phyloP scores from a whole-genome alignment of 2,113 vertebrate species.

The Epinephelus lanceolatus region DNA sequence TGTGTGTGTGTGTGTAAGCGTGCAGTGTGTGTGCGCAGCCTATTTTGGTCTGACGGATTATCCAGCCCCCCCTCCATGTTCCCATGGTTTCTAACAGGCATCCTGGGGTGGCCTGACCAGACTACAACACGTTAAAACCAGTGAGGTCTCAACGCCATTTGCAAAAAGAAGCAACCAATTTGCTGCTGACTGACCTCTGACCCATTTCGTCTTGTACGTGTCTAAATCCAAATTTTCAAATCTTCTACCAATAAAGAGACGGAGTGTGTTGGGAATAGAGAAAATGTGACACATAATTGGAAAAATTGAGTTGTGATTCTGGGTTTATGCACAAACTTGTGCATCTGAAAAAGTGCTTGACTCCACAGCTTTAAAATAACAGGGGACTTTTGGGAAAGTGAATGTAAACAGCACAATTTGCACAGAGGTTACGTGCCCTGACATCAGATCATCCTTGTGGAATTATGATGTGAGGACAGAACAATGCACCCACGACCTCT shows the following conservation, averaged over 20 bases:
- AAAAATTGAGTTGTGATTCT: background rate
- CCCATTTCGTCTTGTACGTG: background rate
- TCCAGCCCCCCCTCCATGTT: slow-evolving; percentile 47
- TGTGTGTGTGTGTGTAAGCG: slow-evolving; percentile 23
- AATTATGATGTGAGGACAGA: background rate
- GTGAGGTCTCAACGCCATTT: slow-evolving; percentile 53
- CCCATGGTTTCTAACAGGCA: slow-evolving; percentile 78
- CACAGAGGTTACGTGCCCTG: background rate
- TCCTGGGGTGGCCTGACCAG: slow-evolving; percentile 60
- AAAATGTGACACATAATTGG: background rate
- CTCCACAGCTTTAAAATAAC: slow-evolving; percentile 8
- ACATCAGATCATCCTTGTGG: background rate
- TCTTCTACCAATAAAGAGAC: background rate
- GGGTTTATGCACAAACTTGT: slow-evolving; percentile 12
- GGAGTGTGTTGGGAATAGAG: background rate
- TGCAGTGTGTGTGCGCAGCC: slow-evolving; percentile 29
- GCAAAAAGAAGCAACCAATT: slow-evolving; percentile 54
- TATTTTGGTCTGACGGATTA: slow-evolving; percentile 57
- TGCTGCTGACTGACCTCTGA: slow-evolving; percentile 50
- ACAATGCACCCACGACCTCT: background rate
- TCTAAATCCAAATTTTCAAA: slow-evolving; percentile 11
- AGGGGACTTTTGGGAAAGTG: background rate
- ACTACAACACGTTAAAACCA: slow-evolving; percentile 63
- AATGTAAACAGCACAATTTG: slow-evolving; percentile 12
- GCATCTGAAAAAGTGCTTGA: slow-evolving; percentile 1